Percentiles rank a stretch among this genome's conserved stretches.
Evolutionary conservation across 2,888 invertebrate species (phyloP).

Genomic region (Melieria picta): DNA sequence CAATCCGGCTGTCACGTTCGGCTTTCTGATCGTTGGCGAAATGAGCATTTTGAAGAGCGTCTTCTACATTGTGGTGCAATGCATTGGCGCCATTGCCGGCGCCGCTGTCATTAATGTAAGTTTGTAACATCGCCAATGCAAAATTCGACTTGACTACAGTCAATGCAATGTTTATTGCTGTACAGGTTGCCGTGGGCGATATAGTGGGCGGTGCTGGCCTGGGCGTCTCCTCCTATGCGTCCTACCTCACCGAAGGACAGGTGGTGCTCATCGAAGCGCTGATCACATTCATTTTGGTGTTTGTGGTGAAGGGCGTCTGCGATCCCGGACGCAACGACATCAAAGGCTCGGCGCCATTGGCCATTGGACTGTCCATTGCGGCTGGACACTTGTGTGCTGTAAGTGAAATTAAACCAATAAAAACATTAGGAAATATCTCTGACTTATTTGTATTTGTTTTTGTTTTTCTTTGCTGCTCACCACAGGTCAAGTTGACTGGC

Average conservation of each 20-base stretch:
- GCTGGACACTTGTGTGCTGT: constrained; percentile 88
- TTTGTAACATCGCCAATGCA: neutral
- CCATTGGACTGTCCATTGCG: constrained; percentile 87
- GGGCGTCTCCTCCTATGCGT: constrained; percentile 74
- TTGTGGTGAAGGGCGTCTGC: constrained; percentile 87
- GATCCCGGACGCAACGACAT: constrained; percentile 82
- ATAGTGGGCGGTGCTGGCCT: constrained; percentile 66
- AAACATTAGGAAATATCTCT: neutral
- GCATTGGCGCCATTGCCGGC: constrained; percentile 83
- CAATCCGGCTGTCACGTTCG: constrained; percentile 91
- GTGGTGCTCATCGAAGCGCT: constrained; percentile 85
- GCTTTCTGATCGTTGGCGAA: constrained; percentile 83
- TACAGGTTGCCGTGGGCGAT: constrained; percentile 68
- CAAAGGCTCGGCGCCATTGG: constrained; percentile 85
- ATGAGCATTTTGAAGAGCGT: constrained; percentile 81
- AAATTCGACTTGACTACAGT: neutral
- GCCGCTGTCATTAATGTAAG: constrained; percentile 78
- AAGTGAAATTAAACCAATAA: constrained; percentile 64
- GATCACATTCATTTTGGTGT: constrained; percentile 86
- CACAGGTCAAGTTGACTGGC: constrained; percentile 81
- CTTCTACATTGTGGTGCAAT: constrained; percentile 84
- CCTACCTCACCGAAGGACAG: constrained; percentile 73
- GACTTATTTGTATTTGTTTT: neutral
- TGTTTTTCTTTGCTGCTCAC: constrained; percentile 5
- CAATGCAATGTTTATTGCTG: neutral